Evolutionary conservation across 2,113 vertebrate genomes (phyloP).

Genomic region (Ciconia stormi): DNA sequence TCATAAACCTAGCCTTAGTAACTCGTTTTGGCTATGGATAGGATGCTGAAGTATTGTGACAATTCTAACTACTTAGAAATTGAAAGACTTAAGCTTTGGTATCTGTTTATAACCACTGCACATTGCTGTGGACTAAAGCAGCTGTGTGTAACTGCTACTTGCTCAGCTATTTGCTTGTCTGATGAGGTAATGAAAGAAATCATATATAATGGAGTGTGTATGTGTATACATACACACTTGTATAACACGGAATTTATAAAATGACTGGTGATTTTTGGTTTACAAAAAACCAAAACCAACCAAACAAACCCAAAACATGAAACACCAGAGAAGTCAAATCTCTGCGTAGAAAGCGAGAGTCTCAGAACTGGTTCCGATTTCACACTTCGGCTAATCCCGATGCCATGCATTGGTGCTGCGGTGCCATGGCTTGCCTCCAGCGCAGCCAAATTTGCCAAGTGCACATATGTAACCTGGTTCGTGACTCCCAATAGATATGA

Average conservation of each 20-base stretch:
- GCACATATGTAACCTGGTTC: accelerated
- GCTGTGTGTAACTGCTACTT: neutral
- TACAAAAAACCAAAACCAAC: neutral
- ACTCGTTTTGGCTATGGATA: neutral
- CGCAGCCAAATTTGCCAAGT: neutral
- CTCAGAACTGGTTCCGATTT: neutral
- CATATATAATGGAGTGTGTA: neutral
- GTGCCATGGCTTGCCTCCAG: neutral
- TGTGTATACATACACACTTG: accelerated
- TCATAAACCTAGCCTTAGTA: neutral
- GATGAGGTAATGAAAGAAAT: neutral
- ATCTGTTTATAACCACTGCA: neutral
- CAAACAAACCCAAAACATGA: too few species aligned
- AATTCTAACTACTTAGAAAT: neutral
- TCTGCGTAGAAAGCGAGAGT: accelerated
- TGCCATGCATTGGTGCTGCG: accelerated
- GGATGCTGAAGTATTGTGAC: neutral
- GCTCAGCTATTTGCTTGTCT: neutral
- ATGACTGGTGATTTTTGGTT: neutral
- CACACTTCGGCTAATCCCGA: neutral
- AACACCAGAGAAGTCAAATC: neutral
- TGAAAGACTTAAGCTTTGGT: neutral
- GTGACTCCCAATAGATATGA: accelerated
- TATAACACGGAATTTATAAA: neutral
- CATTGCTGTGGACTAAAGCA: neutral